Evolutionary conservation across 2,888 invertebrate species (phyloP).

Genomic region (Mamestra brassicae): DNA sequence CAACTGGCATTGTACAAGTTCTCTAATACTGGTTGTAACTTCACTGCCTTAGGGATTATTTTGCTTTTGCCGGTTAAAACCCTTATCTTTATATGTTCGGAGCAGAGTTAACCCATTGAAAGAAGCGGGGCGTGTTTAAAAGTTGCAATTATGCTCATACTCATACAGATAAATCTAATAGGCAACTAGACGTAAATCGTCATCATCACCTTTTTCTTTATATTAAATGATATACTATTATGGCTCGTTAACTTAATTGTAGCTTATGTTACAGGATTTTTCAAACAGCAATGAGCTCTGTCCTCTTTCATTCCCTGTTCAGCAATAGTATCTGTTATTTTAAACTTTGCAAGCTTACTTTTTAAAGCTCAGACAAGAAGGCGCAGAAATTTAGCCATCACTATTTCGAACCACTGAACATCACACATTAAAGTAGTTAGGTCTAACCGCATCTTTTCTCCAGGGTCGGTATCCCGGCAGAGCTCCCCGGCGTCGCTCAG

Average conservation of each 20-base stretch:
- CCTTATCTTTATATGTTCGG: background rate
- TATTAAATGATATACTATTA: background rate
- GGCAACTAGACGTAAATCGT: no score
- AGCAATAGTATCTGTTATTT: no score
- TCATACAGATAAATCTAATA: no score
- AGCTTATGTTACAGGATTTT: background rate
- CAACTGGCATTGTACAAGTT: background rate
- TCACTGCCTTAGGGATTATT: background rate
- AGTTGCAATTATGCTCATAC: no score
- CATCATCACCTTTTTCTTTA: background rate
- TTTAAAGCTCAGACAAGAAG: background rate
- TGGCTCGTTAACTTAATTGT: background rate
- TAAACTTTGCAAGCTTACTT: background rate
- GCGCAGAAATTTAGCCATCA: no score
- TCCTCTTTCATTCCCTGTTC: background rate
- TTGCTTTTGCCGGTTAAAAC: background rate
- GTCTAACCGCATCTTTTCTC: background rate
- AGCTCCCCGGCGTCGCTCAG: constrained; percentile 88
- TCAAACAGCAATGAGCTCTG: background rate
- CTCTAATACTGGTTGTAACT: background rate
- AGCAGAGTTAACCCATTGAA: background rate
- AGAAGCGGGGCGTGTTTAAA: no score
- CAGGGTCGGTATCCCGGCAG: constrained; percentile 87
- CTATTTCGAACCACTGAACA: background rate
- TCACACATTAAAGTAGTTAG: background rate